phyloP scores from a whole-genome alignment of 2,888 invertebrate species.

The Cheilosia vernalis region DNA sequence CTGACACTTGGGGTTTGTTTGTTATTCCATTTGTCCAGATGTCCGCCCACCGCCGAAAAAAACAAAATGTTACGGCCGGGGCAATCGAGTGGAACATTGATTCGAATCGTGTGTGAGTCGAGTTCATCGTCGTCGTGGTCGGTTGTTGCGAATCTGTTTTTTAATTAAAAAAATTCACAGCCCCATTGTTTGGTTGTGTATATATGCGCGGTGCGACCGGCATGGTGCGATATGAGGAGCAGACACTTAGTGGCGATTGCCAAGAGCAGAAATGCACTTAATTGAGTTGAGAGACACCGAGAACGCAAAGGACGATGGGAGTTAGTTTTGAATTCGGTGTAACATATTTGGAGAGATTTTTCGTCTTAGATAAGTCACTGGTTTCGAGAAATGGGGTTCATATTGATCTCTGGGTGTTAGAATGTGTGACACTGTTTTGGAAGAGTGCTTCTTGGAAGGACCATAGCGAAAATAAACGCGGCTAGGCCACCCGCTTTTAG shows the following conservation, averaged over 20 bases:
- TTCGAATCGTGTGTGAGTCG: conserved; percentile 52
- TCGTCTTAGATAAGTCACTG: too few relatives aligned
- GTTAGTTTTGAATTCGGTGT: too few relatives aligned
- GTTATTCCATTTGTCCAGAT: conserved; percentile 72
- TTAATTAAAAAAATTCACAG: conserved; percentile 74
- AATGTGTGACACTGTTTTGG: too few relatives aligned
- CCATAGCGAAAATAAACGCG: too few relatives aligned
- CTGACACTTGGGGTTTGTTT: conserved; percentile 73
- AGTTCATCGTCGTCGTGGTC: background rate
- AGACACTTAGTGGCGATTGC: conserved; percentile 37
- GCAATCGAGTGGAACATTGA: conserved; percentile 46
- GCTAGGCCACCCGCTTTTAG: too few relatives aligned
- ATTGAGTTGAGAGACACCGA: conserved; percentile 32
- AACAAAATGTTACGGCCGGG: conserved; percentile 1
- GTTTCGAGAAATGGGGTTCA: too few relatives aligned
- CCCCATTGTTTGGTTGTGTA: conserved; percentile 19
- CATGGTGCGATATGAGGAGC: conserved; percentile 58
- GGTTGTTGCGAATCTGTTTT: conserved; percentile 41
- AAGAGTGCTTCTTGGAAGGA: too few relatives aligned
- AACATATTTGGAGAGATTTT: too few relatives aligned
- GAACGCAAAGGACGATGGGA: too few relatives aligned
- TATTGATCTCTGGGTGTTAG: too few relatives aligned
- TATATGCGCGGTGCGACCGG: too few relatives aligned
- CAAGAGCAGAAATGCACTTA: conserved; percentile 38
- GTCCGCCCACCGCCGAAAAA: conserved; percentile 66